Evolutionary conservation across 1,140 invertebrate species (phyloP), one percentile per base, ranked within the genome.

Genomic region (Euwallacea fornicatus): DNA sequence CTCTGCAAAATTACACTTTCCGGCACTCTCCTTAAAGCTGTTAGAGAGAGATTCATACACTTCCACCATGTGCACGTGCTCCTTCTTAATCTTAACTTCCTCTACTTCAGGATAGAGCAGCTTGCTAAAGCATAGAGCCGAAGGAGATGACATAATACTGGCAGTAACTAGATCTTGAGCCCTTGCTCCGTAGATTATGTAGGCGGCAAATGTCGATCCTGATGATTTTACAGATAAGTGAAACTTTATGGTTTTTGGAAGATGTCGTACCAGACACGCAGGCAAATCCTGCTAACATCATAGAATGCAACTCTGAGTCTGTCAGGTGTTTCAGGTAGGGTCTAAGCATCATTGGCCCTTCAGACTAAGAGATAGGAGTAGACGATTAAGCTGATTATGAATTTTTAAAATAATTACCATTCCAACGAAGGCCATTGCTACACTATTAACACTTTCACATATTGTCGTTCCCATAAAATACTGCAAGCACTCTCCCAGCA

Each of bases 121-220:
- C 82, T 99, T 99, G 0, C 94, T 88, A 69, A 89, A 92, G 75
- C 91, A 93, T 6, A 99, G 83, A 0, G 96, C 91, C 33, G 94
- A 94, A 0, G 97, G 95, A 0, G 96, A 96, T 0, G 95, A 93
- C 96, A 99, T 98, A 0, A 98, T 89, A 55, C 93, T 95, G 0
- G 97, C 95, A 0, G 94, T 94, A 58, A 99, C 88, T 15, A 94
- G 81, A 82, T 94, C 90, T 0, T 88, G 85, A 1, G 93, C 86
- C 70, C 91, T 87, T 6, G 96, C 94, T 2, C 96, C 96, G 80
- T 96, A 96, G 13, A 86, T 86, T 46, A 98, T 93, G 79, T 98
- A 98, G 0, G 95, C 93, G 0, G 94, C 96, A 75, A 99, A 83
- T 0, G 97, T 93, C 0, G 93, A 91, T 8, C 93, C 90, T 92